Conservation (phyloP, 1,140 invertebrate genomes). For the Macrobrachium nipponense region DNA sequence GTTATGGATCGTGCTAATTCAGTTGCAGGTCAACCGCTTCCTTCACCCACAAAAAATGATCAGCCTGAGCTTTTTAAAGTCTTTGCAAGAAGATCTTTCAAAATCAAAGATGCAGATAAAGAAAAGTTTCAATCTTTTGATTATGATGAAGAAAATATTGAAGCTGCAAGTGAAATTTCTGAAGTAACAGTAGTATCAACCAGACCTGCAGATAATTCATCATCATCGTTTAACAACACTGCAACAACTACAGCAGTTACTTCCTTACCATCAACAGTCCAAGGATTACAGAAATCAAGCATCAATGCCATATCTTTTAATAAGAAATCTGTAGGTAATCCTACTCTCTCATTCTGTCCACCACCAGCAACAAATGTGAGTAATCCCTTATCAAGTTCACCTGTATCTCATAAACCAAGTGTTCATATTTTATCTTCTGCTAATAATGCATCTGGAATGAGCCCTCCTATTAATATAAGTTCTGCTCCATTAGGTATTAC, state of each 20-base stretch:
- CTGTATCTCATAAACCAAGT: not conserved
- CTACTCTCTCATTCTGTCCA: slow-evolving; percentile 41
- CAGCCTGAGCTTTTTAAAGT: slow-evolving; percentile 84
- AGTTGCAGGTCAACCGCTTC: slow-evolving; percentile 1
- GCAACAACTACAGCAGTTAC: not conserved
- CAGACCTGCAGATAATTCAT: slow-evolving; percentile 13
- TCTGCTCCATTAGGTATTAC: not conserved
- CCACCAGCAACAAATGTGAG: slow-evolving; percentile 12
- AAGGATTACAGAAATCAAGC: slow-evolving; percentile 30
- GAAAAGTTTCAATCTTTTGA: slow-evolving; percentile 73
- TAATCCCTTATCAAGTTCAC: not conserved
- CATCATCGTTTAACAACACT: not conserved
- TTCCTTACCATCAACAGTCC: not conserved
- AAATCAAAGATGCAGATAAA: slow-evolving; percentile 77
- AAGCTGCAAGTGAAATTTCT: slow-evolving; percentile 68
- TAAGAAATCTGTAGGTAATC: slow-evolving; percentile 50
- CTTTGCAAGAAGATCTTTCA: slow-evolving; percentile 80
- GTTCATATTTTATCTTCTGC: not conserved
- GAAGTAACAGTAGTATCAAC: slow-evolving; percentile 34
- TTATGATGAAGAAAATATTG: slow-evolving; percentile 73
- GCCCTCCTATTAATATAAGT: not conserved
- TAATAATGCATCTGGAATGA: not conserved
- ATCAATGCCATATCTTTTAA: slow-evolving; percentile 49
- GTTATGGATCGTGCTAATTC: slow-evolving; percentile 33
- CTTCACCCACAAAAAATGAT: slow-evolving; percentile 69